Conservation (phyloP, 2,888 invertebrate genomes). For the Onthophagus sagittarius region DNA sequence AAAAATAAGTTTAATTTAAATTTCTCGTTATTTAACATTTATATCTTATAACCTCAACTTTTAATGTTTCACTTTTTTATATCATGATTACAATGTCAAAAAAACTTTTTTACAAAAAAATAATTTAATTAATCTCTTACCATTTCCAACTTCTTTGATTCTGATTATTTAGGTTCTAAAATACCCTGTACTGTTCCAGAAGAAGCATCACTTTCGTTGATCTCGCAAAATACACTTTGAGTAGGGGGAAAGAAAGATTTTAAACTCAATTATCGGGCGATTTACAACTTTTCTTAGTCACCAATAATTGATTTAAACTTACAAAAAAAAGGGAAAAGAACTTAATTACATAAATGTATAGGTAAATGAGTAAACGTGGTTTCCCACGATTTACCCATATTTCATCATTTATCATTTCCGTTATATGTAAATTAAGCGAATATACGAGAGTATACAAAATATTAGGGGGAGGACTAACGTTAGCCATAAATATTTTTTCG, state of each 20-base stretch:
- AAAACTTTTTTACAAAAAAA: too few relatives aligned
- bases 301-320: not conserved
- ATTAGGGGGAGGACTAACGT: not conserved
- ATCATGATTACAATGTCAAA: too few relatives aligned
- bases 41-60: too few relatives aligned
- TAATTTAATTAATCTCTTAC: too few relatives aligned
- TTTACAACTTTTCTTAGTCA: not conserved
- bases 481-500: not conserved
- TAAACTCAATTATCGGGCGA: not conserved
- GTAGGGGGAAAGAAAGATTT: not conserved
- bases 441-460: constrained; percentile 11
- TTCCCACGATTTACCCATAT: not conserved
- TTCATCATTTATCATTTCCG: not conserved
- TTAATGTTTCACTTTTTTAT: too few relatives aligned
- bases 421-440: not conserved
- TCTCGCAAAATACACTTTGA: not conserved
- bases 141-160: too few relatives aligned
- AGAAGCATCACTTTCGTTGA: constrained; percentile 10
- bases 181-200: not conserved
- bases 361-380: not conserved
- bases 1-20: too few relatives aligned
- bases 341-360: not conserved
- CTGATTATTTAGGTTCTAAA: too few relatives aligned
- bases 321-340: not conserved
- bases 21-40: too few relatives aligned